A percentile compares a stretch with the other conserved stretches of the same genome.
These are phyloP conservation scores for Furnarius figulus DNA, from an alignment of 2,113 vertebrate genomes.

Conservation along the genomic window DNA sequence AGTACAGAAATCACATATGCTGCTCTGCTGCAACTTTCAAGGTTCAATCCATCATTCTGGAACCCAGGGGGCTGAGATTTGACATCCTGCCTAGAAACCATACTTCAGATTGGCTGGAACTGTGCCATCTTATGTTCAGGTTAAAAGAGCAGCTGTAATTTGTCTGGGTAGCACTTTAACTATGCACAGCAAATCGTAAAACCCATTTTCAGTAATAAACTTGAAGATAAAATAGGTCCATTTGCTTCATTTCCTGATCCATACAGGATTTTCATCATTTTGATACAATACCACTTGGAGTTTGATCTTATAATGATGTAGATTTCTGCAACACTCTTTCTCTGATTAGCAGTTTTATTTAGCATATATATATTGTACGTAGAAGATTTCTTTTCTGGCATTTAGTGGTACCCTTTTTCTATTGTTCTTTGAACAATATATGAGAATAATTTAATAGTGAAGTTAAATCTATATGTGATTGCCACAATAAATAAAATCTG, in stretches of 20 bases:
- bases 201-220: conserved; percentile 69
- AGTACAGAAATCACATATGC: conserved; percentile 66
- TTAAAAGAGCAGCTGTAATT: conserved; percentile 78
- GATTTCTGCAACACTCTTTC: conserved; percentile 28
- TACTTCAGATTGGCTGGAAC: conserved; percentile 70
- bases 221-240: conserved; percentile 54
- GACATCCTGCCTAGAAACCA: conserved; percentile 72
- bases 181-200: conserved; percentile 63
- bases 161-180: conserved; percentile 70
- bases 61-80: conserved; percentile 65
- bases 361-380: background rate
- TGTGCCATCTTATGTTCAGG: conserved; percentile 72
- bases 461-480: conserved; percentile 3
- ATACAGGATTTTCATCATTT: conserved; percentile 47
- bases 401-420: background rate
- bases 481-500: background rate
- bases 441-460: conserved; percentile 8
- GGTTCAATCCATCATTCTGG: conserved; percentile 71
- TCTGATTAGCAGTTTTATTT: conserved; percentile 38
- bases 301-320: conserved; percentile 16
- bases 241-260: conserved; percentile 62
- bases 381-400: conserved; percentile 5
- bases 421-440: conserved; percentile 35
- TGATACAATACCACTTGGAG: conserved; percentile 8
- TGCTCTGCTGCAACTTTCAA: conserved; percentile 65